Conservation (phyloP, 2,797 vertebrate genomes). For the Lindbergichthys nudifrons region DNA sequence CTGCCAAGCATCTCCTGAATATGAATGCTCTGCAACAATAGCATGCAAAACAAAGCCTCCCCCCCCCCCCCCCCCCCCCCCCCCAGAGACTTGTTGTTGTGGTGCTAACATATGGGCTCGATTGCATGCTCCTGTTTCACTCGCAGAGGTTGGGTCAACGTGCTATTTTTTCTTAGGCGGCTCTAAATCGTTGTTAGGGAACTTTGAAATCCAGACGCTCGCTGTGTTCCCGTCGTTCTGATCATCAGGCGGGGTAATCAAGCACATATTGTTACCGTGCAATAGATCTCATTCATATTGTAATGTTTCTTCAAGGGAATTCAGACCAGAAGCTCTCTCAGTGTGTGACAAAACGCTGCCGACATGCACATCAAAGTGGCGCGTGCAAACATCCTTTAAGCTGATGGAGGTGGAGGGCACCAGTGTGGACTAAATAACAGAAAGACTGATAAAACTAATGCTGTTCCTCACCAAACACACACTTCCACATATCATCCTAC, state of each 20-base stretch:
- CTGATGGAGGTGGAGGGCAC: conserved; percentile 40
- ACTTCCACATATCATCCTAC: conserved; percentile 15
- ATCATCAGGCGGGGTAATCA: conserved; percentile 58
- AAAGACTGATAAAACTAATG: conserved; percentile 22
- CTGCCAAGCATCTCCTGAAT: conserved; percentile 32
- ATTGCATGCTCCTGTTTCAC: conserved; percentile 29
- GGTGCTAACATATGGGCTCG: conserved; percentile 27
- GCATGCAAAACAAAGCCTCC: conserved; percentile 49
- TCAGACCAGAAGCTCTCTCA: conserved; percentile 52
- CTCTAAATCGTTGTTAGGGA: conserved; percentile 21
- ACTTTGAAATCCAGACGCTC: conserved; percentile 28
- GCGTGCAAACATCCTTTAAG: conserved; percentile 41
- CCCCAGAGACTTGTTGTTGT: conserved; percentile 17
- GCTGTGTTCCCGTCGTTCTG: conserved; percentile 21
- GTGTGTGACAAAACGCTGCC: conserved; percentile 47
- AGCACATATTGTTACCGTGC: conserved; percentile 42
- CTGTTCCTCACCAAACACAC: conserved; percentile 3
- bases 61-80: conserved; percentile 6
- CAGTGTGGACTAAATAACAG: conserved; percentile 10
- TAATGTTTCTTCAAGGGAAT: conserved; percentile 73
- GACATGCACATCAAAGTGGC: conserved; percentile 63
- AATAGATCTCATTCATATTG: conserved; percentile 72
- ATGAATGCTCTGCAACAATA: conserved; percentile 44
- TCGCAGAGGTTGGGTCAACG: conserved; percentile 39
- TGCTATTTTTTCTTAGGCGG: conserved; percentile 9